Evolutionary conservation across 2,113 vertebrate species (phyloP).

Genomic region (Ctenomys sociabilis): DNA sequence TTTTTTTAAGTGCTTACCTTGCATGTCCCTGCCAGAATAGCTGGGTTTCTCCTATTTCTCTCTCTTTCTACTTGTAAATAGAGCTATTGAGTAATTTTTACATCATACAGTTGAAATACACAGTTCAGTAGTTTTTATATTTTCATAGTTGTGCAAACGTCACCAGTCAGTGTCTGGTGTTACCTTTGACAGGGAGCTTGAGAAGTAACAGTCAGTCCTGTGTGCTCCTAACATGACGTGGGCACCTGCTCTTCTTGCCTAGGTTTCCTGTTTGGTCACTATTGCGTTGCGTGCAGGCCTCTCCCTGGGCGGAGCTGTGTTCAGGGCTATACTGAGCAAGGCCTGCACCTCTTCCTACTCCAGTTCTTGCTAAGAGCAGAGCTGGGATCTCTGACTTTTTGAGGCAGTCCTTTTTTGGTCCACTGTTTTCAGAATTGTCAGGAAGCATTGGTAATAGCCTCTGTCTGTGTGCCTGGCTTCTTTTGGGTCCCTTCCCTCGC

Average conservation of each 20-base stretch:
- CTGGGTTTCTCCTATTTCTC: background rate
- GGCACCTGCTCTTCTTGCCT: background rate
- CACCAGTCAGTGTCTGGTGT: accelerated
- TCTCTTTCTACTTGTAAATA: background rate
- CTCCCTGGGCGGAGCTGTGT: background rate
- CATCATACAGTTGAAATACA: background rate
- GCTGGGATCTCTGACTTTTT: background rate
- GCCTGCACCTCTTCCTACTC: background rate
- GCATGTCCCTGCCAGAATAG: background rate
- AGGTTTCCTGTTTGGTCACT: background rate
- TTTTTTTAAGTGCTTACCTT: background rate
- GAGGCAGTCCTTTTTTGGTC: background rate
- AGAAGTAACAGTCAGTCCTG: background rate
- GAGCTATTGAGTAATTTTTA: background rate
- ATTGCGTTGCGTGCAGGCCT: background rate
- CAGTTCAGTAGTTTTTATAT: background rate
- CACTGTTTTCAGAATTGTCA: background rate
- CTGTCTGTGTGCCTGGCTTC: background rate
- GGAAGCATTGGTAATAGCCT: background rate
- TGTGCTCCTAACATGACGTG: background rate
- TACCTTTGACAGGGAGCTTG: background rate
- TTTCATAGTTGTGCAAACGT: background rate
- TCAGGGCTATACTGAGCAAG: background rate
- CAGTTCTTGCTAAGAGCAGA: background rate
- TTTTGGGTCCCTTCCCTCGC: background rate